Evolutionary conservation across 2,797 vertebrate genomes (phyloP).

Genomic region (Siniperca scherzeri): DNA sequence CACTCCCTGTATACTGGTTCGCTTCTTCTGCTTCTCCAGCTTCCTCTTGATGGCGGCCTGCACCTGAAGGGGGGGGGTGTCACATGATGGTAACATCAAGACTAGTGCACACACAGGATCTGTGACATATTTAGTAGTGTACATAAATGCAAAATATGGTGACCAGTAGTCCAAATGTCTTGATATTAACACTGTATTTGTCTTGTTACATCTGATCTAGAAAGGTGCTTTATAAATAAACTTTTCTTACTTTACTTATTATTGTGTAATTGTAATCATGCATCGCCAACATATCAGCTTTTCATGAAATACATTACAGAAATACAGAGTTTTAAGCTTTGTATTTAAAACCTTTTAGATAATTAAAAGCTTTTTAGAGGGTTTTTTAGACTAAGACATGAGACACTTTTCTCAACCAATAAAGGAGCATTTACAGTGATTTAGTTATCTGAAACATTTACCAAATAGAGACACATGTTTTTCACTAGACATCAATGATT

Average conservation of each 20-base stretch:
- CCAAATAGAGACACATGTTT: not conserved
- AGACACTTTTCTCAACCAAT: not conserved
- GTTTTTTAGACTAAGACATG: not conserved
- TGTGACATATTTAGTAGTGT: not conserved
- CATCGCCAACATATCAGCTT: not conserved
- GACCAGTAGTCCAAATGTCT: not conserved
- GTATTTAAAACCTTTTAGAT: not conserved
- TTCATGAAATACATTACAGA: not conserved
- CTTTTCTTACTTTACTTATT: not conserved
- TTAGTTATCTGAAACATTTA: not conserved
- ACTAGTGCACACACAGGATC: not conserved
- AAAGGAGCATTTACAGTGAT: not conserved
- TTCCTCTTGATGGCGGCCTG: slow-evolving; percentile 87
- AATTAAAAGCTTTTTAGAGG: not conserved
- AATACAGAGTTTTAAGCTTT: not conserved
- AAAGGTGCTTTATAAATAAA: not conserved
- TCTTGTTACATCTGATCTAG: not conserved
- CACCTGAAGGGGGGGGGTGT: slow-evolving; percentile 69
- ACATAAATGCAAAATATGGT: not conserved
- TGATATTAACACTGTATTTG: not conserved
- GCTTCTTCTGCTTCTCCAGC: slow-evolving; percentile 81
- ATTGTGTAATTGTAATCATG: not conserved
- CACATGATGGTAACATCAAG: not conserved
- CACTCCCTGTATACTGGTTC: slow-evolving; percentile 11
- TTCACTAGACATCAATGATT: not conserved